These are phyloP conservation scores for Thermophis baileyi DNA, from an alignment of 2,113 vertebrate genomes.

Conservation along the genomic window DNA sequence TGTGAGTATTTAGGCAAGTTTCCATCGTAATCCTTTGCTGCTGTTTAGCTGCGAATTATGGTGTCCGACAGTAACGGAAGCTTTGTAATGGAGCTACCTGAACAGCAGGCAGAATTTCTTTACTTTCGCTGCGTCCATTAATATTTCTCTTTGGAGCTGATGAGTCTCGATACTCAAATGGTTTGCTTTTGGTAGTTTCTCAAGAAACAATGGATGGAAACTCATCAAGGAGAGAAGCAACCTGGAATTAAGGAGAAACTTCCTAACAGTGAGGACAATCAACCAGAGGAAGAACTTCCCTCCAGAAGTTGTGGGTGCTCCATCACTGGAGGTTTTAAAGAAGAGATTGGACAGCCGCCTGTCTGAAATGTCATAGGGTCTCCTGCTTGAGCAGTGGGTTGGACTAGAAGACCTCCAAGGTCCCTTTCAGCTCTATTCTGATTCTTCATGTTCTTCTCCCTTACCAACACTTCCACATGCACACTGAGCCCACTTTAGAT, in stretches of 20 bases:
- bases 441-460: not conserved
- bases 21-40: slow-evolving; percentile 29
- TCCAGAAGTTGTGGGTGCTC: too few species aligned
- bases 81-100: slow-evolving; percentile 26
- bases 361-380: too few species aligned
- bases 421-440: too few species aligned
- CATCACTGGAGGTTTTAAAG: too few species aligned
- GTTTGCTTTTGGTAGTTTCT: not conserved
- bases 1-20: slow-evolving; percentile 27
- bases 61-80: slow-evolving; percentile 2
- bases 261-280: too few species aligned
- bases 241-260: too few species aligned
- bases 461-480: not conserved
- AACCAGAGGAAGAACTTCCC: too few species aligned
- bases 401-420: too few species aligned
- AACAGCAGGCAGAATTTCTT: not conserved
- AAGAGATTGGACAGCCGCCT: too few species aligned
- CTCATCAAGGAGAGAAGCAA: too few species aligned
- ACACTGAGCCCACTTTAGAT: not conserved
- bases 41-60: slow-evolving; percentile 1
- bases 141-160: not conserved
- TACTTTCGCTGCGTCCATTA: not conserved
- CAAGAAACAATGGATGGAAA: too few species aligned
- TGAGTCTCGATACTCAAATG: not conserved
- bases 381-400: too few species aligned